A percentile compares a stretch with the other conserved stretches of the same genome.
These are phyloP conservation scores for Heteromyza rotundicornis DNA, from an alignment of 2,888 invertebrate genomes.

Conservation along the genomic window DNA sequence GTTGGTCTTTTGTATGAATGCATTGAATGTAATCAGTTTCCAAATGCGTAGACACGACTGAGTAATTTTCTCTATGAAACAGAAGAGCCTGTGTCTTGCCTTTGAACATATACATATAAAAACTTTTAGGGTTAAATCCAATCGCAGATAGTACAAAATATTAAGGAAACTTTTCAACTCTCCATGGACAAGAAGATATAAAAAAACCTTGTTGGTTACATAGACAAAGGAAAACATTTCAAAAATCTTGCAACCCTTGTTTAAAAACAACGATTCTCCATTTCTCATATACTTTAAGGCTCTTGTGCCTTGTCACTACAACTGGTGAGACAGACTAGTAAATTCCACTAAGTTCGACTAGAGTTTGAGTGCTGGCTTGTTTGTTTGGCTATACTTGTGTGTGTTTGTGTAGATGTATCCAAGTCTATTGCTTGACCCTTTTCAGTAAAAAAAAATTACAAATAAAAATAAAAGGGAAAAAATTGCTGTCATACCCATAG, in stretches of 20 bases:
- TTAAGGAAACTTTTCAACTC: not conserved
- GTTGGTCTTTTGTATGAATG: not conserved
- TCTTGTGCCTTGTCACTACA: not conserved
- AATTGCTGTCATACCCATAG: not conserved
- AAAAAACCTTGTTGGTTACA: not conserved
- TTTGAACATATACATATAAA: not conserved
- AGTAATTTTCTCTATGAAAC: constrained; percentile 35
- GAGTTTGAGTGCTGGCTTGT: not conserved
- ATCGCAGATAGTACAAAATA: constrained; percentile 6
- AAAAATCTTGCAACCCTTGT: constrained; percentile 40
- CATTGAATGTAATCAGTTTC: constrained; percentile 41
- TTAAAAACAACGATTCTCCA: constrained; percentile 30
- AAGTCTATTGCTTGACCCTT: constrained; percentile 7
- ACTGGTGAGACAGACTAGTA: not conserved
- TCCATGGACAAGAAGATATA: too few species aligned
- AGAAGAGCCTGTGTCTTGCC: not conserved
- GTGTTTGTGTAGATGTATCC: not conserved
- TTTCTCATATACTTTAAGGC: not conserved
- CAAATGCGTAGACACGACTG: constrained; percentile 45
- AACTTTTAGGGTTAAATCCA: constrained; percentile 40
- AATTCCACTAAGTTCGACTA: too few species aligned
- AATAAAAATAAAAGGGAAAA: not conserved
- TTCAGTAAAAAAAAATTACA: not conserved
- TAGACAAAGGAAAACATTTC: constrained; percentile 6
- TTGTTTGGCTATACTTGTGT: not conserved